Percentiles rank a stretch among this genome's conserved stretches.
These are phyloP conservation scores for Drosophila niveifrons DNA, from an alignment of 2,888 invertebrate genomes.

Conservation along the genomic window DNA sequence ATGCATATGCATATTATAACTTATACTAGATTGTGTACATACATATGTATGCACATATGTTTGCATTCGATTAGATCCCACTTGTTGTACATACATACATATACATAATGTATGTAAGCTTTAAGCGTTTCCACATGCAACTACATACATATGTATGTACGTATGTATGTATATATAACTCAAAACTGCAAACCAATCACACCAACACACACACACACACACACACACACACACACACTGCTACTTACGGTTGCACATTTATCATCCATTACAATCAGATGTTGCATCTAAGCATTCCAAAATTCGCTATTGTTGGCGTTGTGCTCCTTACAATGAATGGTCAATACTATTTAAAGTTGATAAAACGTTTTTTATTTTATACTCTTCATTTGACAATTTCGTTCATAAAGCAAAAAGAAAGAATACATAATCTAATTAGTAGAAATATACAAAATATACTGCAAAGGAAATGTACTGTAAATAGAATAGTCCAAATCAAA, in stretches of 20 bases:
- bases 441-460: too few species aligned
- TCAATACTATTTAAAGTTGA: constrained; percentile 13
- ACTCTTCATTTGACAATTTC: not conserved
- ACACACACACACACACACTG: constrained; percentile 10
- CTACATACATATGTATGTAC: constrained; percentile 15
- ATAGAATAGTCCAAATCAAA: too few species aligned
- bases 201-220: constrained; percentile 7
- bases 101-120: too few species aligned
- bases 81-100: not conserved
- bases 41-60: constrained; percentile 27
- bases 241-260: constrained; percentile 39
- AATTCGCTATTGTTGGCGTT: constrained; percentile 23
- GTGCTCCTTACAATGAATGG: constrained; percentile 18
- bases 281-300: constrained; percentile 29
- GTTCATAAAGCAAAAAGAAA: too few species aligned
- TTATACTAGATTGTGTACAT: too few species aligned
- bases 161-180: constrained; percentile 25
- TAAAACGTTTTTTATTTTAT: not conserved
- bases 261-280: constrained; percentile 24
- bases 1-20: constrained; percentile 10
- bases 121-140: not conserved
- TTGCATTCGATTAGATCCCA: constrained; percentile 39
- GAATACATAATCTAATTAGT: too few species aligned
- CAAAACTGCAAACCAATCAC: not conserved
- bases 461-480: too few species aligned